Evolutionary conservation across 1,140 invertebrate species (phyloP).

Genomic region (Lethrus apterus): DNA sequence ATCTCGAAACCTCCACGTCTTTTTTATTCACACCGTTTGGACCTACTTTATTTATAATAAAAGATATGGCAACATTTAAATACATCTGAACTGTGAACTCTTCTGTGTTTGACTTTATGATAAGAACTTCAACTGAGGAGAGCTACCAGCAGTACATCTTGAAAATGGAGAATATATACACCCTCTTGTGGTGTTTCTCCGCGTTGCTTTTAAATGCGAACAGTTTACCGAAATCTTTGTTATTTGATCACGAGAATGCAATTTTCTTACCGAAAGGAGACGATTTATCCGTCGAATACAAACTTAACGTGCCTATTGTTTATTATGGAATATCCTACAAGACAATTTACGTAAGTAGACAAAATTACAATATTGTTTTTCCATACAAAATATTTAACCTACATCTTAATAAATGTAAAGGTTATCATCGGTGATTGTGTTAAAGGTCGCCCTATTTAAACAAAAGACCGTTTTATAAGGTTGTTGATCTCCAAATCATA

Average conservation of each 20-base stretch:
- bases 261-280: conserved; percentile 38
- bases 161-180: conserved; percentile 25
- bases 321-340: conserved; percentile 35
- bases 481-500: too few relatives aligned
- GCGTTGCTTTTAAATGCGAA: conserved; percentile 15
- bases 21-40: too few relatives aligned
- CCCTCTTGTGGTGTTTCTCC: conserved; percentile 20
- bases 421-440: too few relatives aligned
- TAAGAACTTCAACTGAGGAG: not conserved
- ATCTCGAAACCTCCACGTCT: too few relatives aligned
- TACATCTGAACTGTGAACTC: conserved; percentile 15
- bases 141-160: not conserved
- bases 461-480: too few relatives aligned
- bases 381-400: too few relatives aligned
- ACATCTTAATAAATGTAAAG: too few relatives aligned
- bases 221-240: conserved; percentile 21
- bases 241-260: conserved; percentile 29
- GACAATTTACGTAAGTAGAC: conserved; percentile 36
- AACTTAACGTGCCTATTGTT: conserved; percentile 40
- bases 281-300: conserved; percentile 45
- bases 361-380: too few relatives aligned
- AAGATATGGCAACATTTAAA: conserved; percentile 11
- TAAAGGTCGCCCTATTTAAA: too few relatives aligned
- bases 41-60: too few relatives aligned
- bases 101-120: conserved; percentile 15